These are phyloP conservation scores for Drosophila paramelanica DNA, from an alignment of 2,888 invertebrate species.

Conservation along the genomic window DNA sequence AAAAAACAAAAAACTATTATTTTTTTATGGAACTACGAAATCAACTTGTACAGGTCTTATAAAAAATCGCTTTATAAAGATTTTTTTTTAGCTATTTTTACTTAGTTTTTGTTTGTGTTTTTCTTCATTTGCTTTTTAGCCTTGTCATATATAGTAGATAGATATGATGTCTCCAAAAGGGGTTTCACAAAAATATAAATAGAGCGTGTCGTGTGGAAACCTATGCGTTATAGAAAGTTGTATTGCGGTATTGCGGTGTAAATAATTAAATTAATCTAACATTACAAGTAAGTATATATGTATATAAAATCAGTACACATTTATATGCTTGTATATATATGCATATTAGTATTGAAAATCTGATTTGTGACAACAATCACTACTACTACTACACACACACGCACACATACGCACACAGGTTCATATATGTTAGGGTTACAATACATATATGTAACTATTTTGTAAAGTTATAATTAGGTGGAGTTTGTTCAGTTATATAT, in stretches of 20 bases:
- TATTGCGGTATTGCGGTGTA: conserved; percentile 45
- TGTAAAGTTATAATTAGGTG: conserved; percentile 64
- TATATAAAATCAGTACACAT: conserved; percentile 78
- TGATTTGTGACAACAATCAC: conserved; percentile 30
- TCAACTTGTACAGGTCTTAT: conserved; percentile 34
- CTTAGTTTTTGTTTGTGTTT: conserved; percentile 13
- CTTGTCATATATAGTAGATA: conserved; percentile 30
- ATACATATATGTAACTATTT: conserved; percentile 36
- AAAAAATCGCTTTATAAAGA: conserved; percentile 31
- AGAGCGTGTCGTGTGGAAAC: conserved; percentile 67
- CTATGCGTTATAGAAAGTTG: conserved; percentile 46
- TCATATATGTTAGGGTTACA: conserved; percentile 24
- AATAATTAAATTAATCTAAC: conserved; percentile 58
- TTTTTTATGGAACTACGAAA: conserved; percentile 5
- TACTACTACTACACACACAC: conserved; percentile 51
- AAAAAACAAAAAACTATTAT: not conserved
- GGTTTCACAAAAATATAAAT: conserved; percentile 73
- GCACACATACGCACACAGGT: conserved; percentile 51
- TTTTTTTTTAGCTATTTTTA: conserved; percentile 27
- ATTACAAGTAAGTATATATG: conserved; percentile 46
- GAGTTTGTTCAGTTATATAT: conserved; percentile 40
- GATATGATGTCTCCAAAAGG: conserved; percentile 55
- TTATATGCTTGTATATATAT: conserved; percentile 62
- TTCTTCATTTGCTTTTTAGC: conserved; percentile 6
- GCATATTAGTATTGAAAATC: conserved; percentile 32